phyloP scores from a whole-genome alignment of 2,888 invertebrate genomes.

The Pantelozetes paolii region DNA sequence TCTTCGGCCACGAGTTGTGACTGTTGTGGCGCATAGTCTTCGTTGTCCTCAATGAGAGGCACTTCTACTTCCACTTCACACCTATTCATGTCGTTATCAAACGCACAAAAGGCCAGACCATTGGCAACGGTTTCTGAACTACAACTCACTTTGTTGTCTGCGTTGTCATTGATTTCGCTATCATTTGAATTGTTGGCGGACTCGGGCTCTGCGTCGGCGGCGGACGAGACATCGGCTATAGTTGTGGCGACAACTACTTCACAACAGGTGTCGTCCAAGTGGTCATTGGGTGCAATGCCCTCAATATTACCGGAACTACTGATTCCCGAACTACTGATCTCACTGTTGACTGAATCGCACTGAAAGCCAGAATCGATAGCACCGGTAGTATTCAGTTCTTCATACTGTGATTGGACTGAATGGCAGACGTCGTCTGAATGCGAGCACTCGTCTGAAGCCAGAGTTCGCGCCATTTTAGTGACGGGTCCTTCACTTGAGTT shows the following conservation, averaged over 20 bases:
- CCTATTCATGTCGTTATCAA: background rate
- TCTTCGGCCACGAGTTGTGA: slow-evolving; percentile 16
- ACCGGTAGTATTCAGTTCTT: background rate
- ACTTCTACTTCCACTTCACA: slow-evolving; percentile 18
- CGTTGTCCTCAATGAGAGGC: slow-evolving; percentile 1
- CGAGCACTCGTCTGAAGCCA: background rate
- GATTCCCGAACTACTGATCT: slow-evolving; percentile 31
- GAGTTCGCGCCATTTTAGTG: slow-evolving; percentile 21
- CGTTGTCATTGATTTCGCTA: background rate
- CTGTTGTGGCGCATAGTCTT: slow-evolving; percentile 18
- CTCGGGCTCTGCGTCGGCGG: background rate
- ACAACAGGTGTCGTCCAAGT: slow-evolving; percentile 21
- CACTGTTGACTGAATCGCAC: slow-evolving; percentile 25
- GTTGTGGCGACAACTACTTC: slow-evolving; percentile 22
- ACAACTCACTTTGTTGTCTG: slow-evolving; percentile 33
- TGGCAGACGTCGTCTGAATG: slow-evolving; percentile 28
- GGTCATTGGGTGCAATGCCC: background rate
- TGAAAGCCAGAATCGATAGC: background rate
- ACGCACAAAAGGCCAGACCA: background rate
- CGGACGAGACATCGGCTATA: background rate
- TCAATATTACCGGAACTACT: slow-evolving; percentile 17
- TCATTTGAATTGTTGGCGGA: background rate
- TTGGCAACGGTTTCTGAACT: slow-evolving; percentile 31
- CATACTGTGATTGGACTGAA: background rate
- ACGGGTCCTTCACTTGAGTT: slow-evolving; percentile 16